Base-by-base conservation (phyloP, 2,888 invertebrate genomes). In the Hypena proboscidalis region DNA sequence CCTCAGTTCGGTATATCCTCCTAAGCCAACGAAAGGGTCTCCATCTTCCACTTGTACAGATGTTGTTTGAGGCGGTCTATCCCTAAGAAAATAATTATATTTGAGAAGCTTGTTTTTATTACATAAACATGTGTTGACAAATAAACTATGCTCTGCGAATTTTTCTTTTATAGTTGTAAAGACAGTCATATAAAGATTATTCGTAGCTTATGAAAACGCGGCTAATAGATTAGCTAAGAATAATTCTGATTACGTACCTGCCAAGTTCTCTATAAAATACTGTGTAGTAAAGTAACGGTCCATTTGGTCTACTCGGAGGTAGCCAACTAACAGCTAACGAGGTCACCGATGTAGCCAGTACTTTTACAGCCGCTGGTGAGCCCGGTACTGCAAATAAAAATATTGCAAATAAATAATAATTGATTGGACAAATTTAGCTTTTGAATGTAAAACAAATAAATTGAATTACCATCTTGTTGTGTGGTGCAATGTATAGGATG, bases 281-380 rank as follows among this genome's bases (percentile, higher is more conserved):
- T 6, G 95, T 96, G 67, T 97, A 97, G 74, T 95, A 95, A 6
- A 94, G 92, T 39, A 97, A 93, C 41, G 94, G 93, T 37, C 97
- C 97, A 77, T 97, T 97, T 0, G 95, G 94, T 70, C 95, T 93
- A 60, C 92, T 91, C 11, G 97, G 97, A 30, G 95, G 94, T 54
- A 95, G 85, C 97, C 97, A 97, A 54, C 97, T 95, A 35, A 97
- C 94, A 55, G 97, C 92, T 76, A 97, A 93, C 48, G 96, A 95
- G 67, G 96, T 96, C 23, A 95, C 94, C 23, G 97, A 96, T 61
- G 96, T 92, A 0, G 96, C 94, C 20, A 96, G 92, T 0, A 97
- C 96, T 87, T 97, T 97, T 38, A 97, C 95, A 45, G 95, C 94
- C 10, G 95, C 95, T 21, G 97, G 97, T 32, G 95, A 94, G 35